These are phyloP conservation scores for Drosophila ogumai DNA, from an alignment of 1,140 invertebrate species.

Conservation along the genomic window DNA sequence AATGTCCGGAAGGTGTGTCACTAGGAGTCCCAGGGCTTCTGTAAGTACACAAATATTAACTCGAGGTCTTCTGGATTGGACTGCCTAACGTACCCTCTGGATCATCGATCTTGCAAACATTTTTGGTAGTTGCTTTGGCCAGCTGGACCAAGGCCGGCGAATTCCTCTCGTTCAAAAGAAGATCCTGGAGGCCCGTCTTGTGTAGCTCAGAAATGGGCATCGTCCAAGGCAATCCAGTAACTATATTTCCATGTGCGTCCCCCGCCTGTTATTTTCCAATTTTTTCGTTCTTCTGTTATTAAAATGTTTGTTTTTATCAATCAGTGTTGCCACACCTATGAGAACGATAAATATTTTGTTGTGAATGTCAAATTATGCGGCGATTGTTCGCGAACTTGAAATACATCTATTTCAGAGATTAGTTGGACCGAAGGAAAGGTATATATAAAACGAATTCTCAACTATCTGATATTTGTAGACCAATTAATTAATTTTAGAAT, in stretches of 20 bases:
- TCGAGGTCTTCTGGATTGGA: background rate
- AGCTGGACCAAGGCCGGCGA: constrained; percentile 56
- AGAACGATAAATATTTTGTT: background rate
- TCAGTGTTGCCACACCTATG: background rate
- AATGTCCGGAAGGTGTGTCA: constrained; percentile 82
- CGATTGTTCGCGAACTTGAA: background rate
- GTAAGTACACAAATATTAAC: constrained; percentile 44
- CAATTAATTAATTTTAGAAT: too few species aligned
- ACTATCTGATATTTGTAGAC: background rate
- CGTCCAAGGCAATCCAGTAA: background rate
- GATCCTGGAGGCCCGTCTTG: constrained; percentile 51
- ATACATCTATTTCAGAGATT: background rate
- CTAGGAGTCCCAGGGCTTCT: constrained; percentile 85
- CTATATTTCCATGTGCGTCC: background rate
- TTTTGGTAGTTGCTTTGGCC: constrained; percentile 63
- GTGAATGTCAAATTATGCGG: background rate
- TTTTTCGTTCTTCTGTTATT: background rate
- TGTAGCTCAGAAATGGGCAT: constrained; percentile 63
- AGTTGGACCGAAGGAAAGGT: background rate
- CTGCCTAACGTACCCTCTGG: constrained; percentile 41
- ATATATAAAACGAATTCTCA: background rate
- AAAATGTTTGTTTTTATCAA: background rate
- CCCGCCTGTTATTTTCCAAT: background rate
- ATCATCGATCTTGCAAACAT: constrained; percentile 48
- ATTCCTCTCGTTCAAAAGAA: constrained; percentile 57